phyloP scores from a whole-genome alignment of 2,888 invertebrate genomes.

The Isoperla grammatica region DNA sequence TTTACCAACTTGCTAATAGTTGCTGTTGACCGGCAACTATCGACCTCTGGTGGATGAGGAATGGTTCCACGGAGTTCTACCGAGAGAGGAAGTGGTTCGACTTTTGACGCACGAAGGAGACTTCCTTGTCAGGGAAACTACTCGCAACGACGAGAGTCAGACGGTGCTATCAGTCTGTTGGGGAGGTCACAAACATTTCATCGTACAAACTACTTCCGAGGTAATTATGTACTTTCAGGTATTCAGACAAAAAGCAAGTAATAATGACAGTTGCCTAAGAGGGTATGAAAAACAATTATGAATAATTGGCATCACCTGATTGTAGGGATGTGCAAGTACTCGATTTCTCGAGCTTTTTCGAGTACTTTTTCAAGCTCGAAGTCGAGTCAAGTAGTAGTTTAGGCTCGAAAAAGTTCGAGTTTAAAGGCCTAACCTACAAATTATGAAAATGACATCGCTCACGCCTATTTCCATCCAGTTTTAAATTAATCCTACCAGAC shows the following conservation, averaged over 20 bases:
- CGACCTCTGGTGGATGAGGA: constrained; percentile 82
- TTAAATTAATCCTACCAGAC: too few relatives aligned
- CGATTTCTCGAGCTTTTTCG: too few relatives aligned
- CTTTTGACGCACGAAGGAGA: constrained; percentile 89
- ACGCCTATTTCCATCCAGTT: too few relatives aligned
- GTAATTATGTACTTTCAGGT: constrained; percentile 55
- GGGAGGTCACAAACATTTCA: constrained; percentile 96
- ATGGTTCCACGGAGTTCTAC: constrained; percentile 96
- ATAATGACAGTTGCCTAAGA: too few relatives aligned
- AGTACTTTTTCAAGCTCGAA: too few relatives aligned
- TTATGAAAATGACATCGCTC: too few relatives aligned
- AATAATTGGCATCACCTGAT: neutral
- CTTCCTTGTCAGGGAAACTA: constrained; percentile 90
- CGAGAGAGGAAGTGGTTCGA: constrained; percentile 91
- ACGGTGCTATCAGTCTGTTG: constrained; percentile 92
- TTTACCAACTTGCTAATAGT: neutral
- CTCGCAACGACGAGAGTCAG: constrained; percentile 84
- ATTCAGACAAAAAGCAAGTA: too few relatives aligned
- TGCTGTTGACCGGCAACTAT: constrained; percentile 21
- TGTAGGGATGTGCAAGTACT: too few relatives aligned
- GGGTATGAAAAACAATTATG: too few relatives aligned
- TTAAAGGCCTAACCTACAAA: too few relatives aligned
- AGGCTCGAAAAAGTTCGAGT: too few relatives aligned
- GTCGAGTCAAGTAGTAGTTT: too few relatives aligned
- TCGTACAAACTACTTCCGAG: constrained; percentile 90